Evolutionary conservation across 2,113 vertebrate genomes (phyloP), one percentile per base, ranked within the genome.

Genomic region (Mandrillus leucophaeus): DNA sequence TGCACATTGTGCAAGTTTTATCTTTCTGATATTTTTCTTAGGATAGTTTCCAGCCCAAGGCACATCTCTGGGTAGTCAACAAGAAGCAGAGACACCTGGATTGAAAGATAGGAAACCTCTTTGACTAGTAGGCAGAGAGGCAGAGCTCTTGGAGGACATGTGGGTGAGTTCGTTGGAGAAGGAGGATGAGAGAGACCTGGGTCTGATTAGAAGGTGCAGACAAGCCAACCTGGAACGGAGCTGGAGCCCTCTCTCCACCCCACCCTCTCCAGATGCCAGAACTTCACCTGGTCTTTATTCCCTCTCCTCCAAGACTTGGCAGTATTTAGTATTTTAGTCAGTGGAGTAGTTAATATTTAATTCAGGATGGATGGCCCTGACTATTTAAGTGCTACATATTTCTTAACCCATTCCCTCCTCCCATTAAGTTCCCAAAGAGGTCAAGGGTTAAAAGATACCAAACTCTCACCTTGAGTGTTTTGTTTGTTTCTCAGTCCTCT

Each of bases 331-430:
- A 75, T 76, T 82, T 94, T 43, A 18, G 32, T 95, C 61, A 64
- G 84, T n/a, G 10, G 32, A n/a, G 64, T 83, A 59, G 97, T 98
- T 98, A 98, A 98, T 97, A 50, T 97, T 98, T 97, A 97, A 97
- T 92, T 95, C 57, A 40, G 93, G 66, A 35, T 22, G 17, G 88
- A 73, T 22, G 64, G 89, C 79, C 55, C 87, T 82, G 18, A 89
- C 43, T 70, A 66, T 66, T 50, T 50, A 84, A 68, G 68, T 79
- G 70, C 12, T 52, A 30, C 48, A 30, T 45, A 68, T 66, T 88
- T 90, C 90, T 88, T 90, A 94, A 55, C 82, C 48, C 70, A 35
- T 73, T 87, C n/a, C 83, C 70, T 87, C 30, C 88, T 88, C 38
- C 48, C 43, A 18, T 55, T 45, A 27, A 95, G 64, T 70, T 48